Evolutionary conservation across 2,113 vertebrate genomes (phyloP).

Genomic region (Euleptes europaea): DNA sequence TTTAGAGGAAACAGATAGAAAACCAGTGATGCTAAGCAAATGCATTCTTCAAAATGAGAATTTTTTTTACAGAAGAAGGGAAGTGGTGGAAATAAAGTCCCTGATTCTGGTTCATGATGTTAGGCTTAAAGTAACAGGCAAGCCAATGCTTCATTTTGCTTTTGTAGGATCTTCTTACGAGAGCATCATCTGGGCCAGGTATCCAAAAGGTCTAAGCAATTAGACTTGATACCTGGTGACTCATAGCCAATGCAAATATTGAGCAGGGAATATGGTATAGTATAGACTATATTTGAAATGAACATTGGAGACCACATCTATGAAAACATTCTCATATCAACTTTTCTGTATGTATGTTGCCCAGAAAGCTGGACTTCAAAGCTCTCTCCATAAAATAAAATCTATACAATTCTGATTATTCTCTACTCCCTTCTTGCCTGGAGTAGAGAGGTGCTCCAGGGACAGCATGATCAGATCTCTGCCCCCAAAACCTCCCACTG

Average conservation of each 20-base stretch:
- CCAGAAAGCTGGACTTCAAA: neutral
- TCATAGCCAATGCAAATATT: neutral
- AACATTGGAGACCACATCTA: neutral
- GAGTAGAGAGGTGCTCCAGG: no score
- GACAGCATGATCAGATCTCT: no score
- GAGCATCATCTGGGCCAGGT: neutral
- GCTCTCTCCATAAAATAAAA: neutral
- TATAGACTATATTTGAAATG: neutral
- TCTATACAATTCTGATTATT: no score
- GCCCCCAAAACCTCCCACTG: no score
- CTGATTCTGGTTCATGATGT: neutral
- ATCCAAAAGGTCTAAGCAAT: neutral
- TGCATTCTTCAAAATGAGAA: neutral
- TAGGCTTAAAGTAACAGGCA: neutral
- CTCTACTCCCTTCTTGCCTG: no score
- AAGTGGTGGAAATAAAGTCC: neutral
- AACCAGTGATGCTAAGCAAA: slow-evolving; percentile 23
- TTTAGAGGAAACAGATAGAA: slow-evolving; percentile 14
- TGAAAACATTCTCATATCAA: neutral
- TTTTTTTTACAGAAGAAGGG: neutral
- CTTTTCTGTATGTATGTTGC: neutral
- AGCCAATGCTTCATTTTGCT: neutral
- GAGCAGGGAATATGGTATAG: neutral
- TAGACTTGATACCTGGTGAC: neutral
- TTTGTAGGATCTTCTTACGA: neutral